Evolutionary conservation across 1,140 invertebrate species (phyloP), one percentile per base, ranked within the genome.

Genomic region (Nephotettix cincticeps): DNA sequence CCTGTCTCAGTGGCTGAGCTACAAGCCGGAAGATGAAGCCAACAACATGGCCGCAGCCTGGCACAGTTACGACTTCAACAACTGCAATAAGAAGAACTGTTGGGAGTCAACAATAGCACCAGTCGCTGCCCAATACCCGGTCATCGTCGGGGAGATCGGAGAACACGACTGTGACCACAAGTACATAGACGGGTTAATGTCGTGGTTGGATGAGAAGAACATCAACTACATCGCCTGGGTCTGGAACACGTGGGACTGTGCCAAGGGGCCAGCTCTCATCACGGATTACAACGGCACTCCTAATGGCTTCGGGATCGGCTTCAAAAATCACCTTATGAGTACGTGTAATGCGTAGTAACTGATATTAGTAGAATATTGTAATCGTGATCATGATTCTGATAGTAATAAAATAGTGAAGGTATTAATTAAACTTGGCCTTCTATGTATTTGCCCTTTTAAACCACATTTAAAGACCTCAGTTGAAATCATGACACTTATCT

Each of bases 51-150:
- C 47, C 3, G 47, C 47, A 19, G 47, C 47, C 19, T 51, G 47
- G 47, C 47, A 51, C 47, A 51, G 47, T 51, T 51, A 51, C 21
- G 47, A 51, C 47, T n/a, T 9, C 47, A 51, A 51, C n/a, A n/a
- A 6, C 4, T 51, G 47, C 21, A 51, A 51, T n/a, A 51, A 51
- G 6, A 6, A 51, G 47, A 51, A 51, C 47, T 51, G 47, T n/a
- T 51, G 47, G 47, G 47, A 51, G 17, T 19, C 17, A 4, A n/a
- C 17, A 23, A n/a, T 51, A 19, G 47, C 47, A n/a, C 47, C 47
- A n/a, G n/a, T 51, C 3, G 47, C 47, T 51, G 47, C 4, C 4
- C 17, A 51, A n/a, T 51, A 51, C 21, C 47, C 47, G 47, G 47
- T 51, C 4, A 51, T 51, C 47, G 47, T 51, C 47, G 47, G 47